Evolutionary conservation across 2,888 invertebrate species (phyloP).

Genomic region (Dryobotodes eremita): DNA sequence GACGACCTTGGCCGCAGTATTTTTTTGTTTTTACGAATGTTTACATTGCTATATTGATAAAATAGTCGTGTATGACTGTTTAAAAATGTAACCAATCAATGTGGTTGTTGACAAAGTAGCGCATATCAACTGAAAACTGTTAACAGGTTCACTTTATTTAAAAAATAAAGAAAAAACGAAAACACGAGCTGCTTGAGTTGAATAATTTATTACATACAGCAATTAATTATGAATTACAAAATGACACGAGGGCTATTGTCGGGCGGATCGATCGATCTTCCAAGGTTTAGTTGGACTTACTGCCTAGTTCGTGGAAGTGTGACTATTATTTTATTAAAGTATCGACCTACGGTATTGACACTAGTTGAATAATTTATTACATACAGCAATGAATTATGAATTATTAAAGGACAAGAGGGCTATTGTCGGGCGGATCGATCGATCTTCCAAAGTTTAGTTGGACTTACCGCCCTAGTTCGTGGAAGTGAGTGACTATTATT

Average conservation of each 20-base stretch:
- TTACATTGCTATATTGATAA: conserved; percentile 3
- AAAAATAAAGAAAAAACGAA: neutral
- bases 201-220: neutral
- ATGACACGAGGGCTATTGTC: neutral
- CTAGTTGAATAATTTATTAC: neutral
- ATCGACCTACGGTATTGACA: neutral
- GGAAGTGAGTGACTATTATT: neutral
- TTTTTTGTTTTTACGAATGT: conserved; percentile 10
- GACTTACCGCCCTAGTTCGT: neutral
- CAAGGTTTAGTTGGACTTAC: neutral
- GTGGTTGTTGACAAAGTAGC: neutral
- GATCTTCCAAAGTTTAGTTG: neutral
- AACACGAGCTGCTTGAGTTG: neutral
- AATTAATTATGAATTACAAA: neutral
- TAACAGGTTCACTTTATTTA: neutral
- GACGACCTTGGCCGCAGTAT: conserved; percentile 41
- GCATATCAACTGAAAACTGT: neutral
- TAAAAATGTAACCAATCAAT: neutral
- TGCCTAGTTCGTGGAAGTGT: neutral
- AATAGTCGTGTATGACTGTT: neutral
- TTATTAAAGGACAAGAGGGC: neutral
- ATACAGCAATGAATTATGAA: neutral
- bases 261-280: conserved; percentile 3
- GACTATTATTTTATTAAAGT: neutral
- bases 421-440: neutral